Conservation (phyloP, 35 echinoderm and acorn worm species). For the Ophiothrix spiculata region DNA sequence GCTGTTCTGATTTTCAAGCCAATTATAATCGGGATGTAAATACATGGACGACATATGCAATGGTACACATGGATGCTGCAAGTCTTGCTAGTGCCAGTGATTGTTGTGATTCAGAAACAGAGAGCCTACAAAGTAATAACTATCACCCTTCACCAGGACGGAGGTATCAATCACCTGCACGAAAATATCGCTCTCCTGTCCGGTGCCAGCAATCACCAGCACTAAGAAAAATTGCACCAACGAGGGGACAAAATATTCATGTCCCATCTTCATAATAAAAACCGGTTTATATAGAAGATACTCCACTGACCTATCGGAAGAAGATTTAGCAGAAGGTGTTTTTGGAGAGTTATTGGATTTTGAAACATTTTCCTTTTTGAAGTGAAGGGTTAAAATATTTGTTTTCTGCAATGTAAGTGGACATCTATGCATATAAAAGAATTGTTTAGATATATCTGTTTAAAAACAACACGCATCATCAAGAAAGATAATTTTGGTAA, state of each 20-base stretch:
- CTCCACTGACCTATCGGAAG: too few species aligned
- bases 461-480: too few species aligned
- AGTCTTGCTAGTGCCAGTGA: slow-evolving; percentile 19
- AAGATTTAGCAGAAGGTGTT: too few species aligned
- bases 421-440: too few species aligned
- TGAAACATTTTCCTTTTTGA: too few species aligned
- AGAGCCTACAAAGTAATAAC: background rate
- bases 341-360: too few species aligned
- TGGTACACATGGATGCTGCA: slow-evolving; percentile 57
- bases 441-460: too few species aligned
- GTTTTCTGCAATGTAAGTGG: too few species aligned
- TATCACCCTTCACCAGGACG: background rate
- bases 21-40: slow-evolving; percentile 57
- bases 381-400: too few species aligned
- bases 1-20: slow-evolving; percentile 49
- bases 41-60: slow-evolving; percentile 60
- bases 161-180: background rate
- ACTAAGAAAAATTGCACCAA: background rate
- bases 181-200: background rate
- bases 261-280: background rate
- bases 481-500: too few species aligned
- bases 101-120: background rate
- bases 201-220: background rate
- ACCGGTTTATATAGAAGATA: too few species aligned
- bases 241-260: background rate